Percentiles rank a stretch among this genome's conserved stretches.
Evolutionary conservation across 2,888 invertebrate species (phyloP).

Genomic region (Pogonocherus hispidulus): DNA sequence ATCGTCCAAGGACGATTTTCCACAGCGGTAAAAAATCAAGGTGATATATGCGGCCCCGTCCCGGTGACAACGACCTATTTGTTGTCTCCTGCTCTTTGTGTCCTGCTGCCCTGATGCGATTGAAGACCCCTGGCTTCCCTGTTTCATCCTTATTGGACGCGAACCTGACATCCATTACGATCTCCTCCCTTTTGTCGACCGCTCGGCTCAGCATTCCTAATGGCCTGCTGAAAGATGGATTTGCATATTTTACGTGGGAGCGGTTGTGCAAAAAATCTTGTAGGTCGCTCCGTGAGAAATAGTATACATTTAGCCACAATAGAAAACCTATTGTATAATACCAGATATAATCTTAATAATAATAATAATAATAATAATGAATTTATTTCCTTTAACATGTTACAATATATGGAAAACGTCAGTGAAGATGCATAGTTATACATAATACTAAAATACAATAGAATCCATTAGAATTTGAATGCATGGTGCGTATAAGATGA

Average conservation of each 20-base stretch:
- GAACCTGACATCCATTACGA: conserved; percentile 28
- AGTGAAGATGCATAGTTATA: too few species aligned
- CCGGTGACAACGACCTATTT: conserved; percentile 30
- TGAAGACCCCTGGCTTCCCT: conserved; percentile 19
- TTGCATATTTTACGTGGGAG: conserved; percentile 24
- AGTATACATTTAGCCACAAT: too few species aligned
- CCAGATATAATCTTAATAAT: too few species aligned
- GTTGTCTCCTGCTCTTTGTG: conserved; percentile 21
- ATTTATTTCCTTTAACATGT: too few species aligned
- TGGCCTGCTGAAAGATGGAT: conserved; percentile 26
- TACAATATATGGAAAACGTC: too few species aligned
- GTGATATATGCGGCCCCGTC: conserved; percentile 12
- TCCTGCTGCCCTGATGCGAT: conserved; percentile 8
- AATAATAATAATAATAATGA: too few species aligned
- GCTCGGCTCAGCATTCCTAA: conserved; percentile 20
- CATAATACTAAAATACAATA: too few species aligned
- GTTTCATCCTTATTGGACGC: conserved; percentile 31
- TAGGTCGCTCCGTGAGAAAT: too few species aligned
- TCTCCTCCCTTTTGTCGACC: conserved; percentile 14
- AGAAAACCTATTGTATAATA: too few species aligned
- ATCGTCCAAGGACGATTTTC: too few species aligned
- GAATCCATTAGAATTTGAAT: too few species aligned
- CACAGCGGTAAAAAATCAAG: conserved; percentile 17
- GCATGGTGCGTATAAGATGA: too few species aligned
- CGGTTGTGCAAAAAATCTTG: not conserved